These are phyloP conservation scores for Nycteola revayana DNA, from an alignment of 2,888 invertebrate genomes.

Conservation along the genomic window DNA sequence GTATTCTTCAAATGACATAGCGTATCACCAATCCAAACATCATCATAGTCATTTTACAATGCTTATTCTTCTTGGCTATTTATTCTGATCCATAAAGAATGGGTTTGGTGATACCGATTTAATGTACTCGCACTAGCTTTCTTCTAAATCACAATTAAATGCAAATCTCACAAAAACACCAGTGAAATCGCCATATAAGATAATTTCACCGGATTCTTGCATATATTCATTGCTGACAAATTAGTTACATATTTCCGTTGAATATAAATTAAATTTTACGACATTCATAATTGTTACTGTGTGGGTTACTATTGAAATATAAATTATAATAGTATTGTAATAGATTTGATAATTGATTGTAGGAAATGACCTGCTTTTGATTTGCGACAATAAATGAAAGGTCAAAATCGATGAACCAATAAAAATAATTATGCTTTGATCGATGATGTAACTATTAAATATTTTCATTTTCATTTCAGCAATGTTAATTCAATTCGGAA, in stretches of 20 bases:
- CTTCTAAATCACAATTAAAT: conserved; percentile 30
- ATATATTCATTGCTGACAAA: conserved; percentile 39
- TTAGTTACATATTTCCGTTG: conserved; percentile 36
- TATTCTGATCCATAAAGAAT: no score
- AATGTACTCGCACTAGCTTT: not conserved
- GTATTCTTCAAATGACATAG: no score
- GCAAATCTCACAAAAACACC: conserved; percentile 19
- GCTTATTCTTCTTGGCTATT: no score
- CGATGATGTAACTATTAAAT: no score
- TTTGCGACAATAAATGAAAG: conserved; percentile 15
- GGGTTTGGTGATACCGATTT: no score
- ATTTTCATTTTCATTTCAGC: no score
- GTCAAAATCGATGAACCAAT: conserved; percentile 19
- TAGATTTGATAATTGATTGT: no score
- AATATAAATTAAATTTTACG: conserved; percentile 51
- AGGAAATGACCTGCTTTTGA: no score
- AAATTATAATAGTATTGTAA: conserved; percentile 8
- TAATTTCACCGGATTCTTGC: conserved; percentile 50
- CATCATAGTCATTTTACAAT: no score
- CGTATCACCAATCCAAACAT: no score
- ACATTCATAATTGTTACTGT: conserved; percentile 18
- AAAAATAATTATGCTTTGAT: no score
- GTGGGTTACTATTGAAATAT: conserved; percentile 16
- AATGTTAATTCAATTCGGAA: no score
- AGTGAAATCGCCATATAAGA: conserved; percentile 39